A percentile compares a stretch with the other conserved stretches of the same genome.
These are phyloP conservation scores for Tinea trinotella DNA, from an alignment of 2,888 invertebrate genomes.

Conservation along the genomic window DNA sequence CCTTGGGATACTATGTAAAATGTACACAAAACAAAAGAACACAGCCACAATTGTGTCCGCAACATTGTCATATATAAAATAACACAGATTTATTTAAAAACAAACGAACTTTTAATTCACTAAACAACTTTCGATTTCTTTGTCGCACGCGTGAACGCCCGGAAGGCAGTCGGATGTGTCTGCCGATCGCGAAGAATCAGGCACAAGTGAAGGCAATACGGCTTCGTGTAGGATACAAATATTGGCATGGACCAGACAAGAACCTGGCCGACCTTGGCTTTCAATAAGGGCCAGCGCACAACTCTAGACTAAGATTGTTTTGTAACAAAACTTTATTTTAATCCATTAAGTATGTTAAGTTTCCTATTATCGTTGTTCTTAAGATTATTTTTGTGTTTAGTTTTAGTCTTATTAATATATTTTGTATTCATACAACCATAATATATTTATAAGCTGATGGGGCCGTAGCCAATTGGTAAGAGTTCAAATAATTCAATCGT, in stretches of 20 bases:
- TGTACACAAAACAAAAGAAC: slow-evolving; percentile 17
- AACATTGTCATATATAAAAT: background rate
- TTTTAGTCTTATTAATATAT: no score
- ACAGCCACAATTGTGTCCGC: slow-evolving; percentile 2
- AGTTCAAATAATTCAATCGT: no score
- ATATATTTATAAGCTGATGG: no score
- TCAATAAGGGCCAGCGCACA: no score
- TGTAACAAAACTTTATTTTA: no score
- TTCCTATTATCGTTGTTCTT: no score
- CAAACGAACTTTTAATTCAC: background rate
- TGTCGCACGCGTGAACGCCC: background rate
- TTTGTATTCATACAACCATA: no score
- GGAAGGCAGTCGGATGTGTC: background rate
- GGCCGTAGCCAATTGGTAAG: no score
- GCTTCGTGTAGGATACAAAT: slow-evolving; percentile 2
- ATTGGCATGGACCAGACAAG: slow-evolving; percentile 29
- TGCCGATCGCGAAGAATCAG: slow-evolving; percentile 5
- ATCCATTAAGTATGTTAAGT: no score
- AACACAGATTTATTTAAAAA: background rate
- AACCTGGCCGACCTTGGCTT: slow-evolving; percentile 46
- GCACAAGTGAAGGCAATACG: background rate
- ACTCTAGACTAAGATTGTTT: no score
- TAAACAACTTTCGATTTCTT: slow-evolving; percentile 13
- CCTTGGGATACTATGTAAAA: slow-evolving; percentile 14
- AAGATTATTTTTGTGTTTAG: no score